Percentiles rank a stretch among this genome's conserved stretches.
These are phyloP conservation scores for Rhagologus leucostigma DNA, from an alignment of 2,113 vertebrate genomes.

Conservation along the genomic window DNA sequence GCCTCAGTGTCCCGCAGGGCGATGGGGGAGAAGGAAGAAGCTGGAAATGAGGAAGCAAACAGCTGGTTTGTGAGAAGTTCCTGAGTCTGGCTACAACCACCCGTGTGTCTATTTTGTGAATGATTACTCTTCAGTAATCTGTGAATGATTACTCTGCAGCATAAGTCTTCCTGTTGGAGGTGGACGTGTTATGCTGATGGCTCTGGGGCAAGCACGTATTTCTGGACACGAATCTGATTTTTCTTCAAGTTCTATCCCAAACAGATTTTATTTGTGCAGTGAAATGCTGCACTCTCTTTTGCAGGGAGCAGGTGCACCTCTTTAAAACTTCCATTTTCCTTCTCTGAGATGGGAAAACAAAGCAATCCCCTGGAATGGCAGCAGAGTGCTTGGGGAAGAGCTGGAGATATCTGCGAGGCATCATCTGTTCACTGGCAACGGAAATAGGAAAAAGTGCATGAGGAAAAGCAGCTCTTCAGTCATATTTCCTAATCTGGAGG, in stretches of 20 bases:
- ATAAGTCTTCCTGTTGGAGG: background rate
- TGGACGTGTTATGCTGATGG: accelerated
- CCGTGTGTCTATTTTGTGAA: accelerated
- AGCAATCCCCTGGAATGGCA: background rate
- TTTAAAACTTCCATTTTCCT: background rate
- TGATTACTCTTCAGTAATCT: background rate
- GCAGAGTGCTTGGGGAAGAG: background rate
- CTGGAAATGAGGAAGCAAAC: background rate
- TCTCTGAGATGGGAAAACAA: background rate
- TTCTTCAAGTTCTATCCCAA: background rate
- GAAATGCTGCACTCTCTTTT: background rate
- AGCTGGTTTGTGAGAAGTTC: background rate
- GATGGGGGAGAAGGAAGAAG: background rate
- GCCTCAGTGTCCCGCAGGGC: background rate
- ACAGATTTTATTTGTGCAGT: background rate
- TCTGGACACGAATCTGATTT: background rate
- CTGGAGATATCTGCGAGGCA: background rate
- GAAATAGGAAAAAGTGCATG: accelerated
- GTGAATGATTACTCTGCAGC: background rate
- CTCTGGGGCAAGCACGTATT: accelerated
- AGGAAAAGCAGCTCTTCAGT: constrained; percentile 10
- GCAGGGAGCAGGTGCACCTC: background rate
- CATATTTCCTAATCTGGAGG: constrained; percentile 17
- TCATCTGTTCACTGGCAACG: background rate
- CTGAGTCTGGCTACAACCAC: accelerated